Base-by-base conservation (phyloP, 2,888 invertebrate species). In the Steromphala cineraria region DNA sequence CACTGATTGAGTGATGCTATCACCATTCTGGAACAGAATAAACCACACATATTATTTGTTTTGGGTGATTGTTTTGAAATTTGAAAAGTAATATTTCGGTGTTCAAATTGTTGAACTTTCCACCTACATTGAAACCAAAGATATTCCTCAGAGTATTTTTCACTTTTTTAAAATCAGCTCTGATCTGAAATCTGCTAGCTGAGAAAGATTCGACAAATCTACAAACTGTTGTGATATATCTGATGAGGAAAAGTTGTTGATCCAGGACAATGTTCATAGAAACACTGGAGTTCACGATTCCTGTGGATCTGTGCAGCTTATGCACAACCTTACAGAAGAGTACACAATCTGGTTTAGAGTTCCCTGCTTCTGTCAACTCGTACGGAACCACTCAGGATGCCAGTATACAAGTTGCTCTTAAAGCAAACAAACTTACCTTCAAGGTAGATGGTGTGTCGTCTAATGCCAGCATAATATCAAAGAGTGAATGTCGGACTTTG, bases 401-500 rank as follows among this genome's bases (percentile, higher is more conserved):
- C 3, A 71, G 36, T 36, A 40, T 71, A 36, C 40, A 40, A 36
- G 71, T 71, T 71, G 17, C 36, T 2, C 15, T 71, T 5, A 71
- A 71, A 36, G 28, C 71, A 71, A 71, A 71, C 36, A 71, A 71
- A 40, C 19, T 71, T 31, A 71, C 71, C 17, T 71, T 71, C 40
- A 71, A 40, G n/a, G 71, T 71, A 13, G 71, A 71, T 19, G 71
- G 71, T 40, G 71, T 71, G 71, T 71, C 71, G 36, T 71, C 71
- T 31, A 19, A 36, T 71, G 71, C 71, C 15, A 71, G 71, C 31
- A 31, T 71, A 7, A 71, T 71, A 31, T 71, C 71, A 40, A 71
- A 71, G 40, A 71, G 36, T 71, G 71, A 71, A 71, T 71, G 71
- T 36, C 28, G 36, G 19, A 71, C 71, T 4, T 71, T 71, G 40